Evolutionary conservation across 1,140 invertebrate genomes (phyloP).

Genomic region (Ridgeia piscesae): DNA sequence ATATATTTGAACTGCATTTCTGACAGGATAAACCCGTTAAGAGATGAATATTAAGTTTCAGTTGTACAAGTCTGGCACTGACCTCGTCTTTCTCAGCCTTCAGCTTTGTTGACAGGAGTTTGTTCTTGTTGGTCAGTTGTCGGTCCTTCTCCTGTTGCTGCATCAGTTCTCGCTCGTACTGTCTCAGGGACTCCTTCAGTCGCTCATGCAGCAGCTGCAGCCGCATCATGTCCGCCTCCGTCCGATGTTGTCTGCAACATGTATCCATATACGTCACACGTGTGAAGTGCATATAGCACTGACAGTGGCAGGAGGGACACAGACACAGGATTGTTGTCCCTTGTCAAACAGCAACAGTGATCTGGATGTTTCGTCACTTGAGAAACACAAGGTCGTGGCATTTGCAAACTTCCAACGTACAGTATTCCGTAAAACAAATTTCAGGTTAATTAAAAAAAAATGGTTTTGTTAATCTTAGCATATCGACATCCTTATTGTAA

Average conservation of each 20-base stretch:
- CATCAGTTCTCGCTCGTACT: constrained; percentile 34
- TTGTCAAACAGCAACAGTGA: not conserved
- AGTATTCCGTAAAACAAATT: no score
- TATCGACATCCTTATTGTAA: no score
- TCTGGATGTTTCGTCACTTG: no score
- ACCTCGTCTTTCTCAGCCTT: constrained; percentile 55
- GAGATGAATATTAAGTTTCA: not conserved
- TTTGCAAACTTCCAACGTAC: no score
- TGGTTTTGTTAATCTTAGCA: no score
- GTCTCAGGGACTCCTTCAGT: constrained; percentile 33
- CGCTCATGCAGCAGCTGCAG: constrained; percentile 37
- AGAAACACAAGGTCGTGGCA: no score
- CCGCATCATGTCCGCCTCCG: constrained; percentile 42
- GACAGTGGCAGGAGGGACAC: not conserved
- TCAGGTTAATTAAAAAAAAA: no score
- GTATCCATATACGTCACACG: not conserved
- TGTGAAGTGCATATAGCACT: not conserved
- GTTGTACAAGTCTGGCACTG: not conserved
- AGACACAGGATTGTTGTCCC: not conserved
- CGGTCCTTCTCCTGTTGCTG: constrained; percentile 45
- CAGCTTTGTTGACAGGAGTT: constrained; percentile 37
- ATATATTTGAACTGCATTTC: no score
- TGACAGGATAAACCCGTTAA: no score
- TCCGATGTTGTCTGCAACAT: constrained; percentile 41
- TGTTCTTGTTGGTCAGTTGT: constrained; percentile 44